These are phyloP conservation scores for Rhabdornis inornatus DNA, from an alignment of 2,113 vertebrate species.

Conservation along the genomic window DNA sequence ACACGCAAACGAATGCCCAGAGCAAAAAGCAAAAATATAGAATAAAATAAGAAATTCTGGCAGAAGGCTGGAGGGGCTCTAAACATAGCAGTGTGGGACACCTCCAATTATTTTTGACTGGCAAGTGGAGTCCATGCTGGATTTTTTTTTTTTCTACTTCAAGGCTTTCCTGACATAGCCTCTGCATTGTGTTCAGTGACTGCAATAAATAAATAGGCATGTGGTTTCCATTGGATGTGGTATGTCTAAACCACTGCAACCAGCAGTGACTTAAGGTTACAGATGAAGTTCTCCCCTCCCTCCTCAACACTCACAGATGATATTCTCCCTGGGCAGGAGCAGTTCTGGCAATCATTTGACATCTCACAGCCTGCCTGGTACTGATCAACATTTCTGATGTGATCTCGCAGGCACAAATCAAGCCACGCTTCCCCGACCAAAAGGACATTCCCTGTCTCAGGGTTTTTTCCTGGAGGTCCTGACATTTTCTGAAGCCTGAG, in stretches of 20 bases:
- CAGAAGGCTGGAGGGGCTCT: slow-evolving; percentile 80
- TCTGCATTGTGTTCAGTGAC: not conserved
- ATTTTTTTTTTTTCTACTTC: not conserved
- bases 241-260: not conserved
- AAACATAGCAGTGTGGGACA: slow-evolving; percentile 71
- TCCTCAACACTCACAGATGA: not conserved
- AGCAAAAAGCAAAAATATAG: slow-evolving; percentile 73
- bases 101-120: slow-evolving; percentile 65
- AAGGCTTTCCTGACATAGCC: slow-evolving; percentile 35
- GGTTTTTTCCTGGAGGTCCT: slow-evolving; percentile 7
- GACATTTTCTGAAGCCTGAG: slow-evolving; percentile 42
- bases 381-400: slow-evolving; percentile 36
- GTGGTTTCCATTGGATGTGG: not conserved
- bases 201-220: slow-evolving; percentile 26
- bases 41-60: slow-evolving; percentile 46
- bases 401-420: slow-evolving; percentile 42
- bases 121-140: slow-evolving; percentile 24
- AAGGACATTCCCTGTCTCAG: slow-evolving; percentile 34
- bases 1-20: slow-evolving; percentile 77
- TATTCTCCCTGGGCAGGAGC: slow-evolving; percentile 35
- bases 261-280: slow-evolving; percentile 8
- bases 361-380: slow-evolving; percentile 47
- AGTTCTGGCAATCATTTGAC: slow-evolving; percentile 40
- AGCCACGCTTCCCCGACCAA: not conserved
- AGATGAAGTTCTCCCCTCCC: not conserved